Percentiles rank a stretch among this genome's conserved stretches.
Conservation (phyloP, 2,797 vertebrate species). For the Enteromius afrohamiltoni region DNA sequence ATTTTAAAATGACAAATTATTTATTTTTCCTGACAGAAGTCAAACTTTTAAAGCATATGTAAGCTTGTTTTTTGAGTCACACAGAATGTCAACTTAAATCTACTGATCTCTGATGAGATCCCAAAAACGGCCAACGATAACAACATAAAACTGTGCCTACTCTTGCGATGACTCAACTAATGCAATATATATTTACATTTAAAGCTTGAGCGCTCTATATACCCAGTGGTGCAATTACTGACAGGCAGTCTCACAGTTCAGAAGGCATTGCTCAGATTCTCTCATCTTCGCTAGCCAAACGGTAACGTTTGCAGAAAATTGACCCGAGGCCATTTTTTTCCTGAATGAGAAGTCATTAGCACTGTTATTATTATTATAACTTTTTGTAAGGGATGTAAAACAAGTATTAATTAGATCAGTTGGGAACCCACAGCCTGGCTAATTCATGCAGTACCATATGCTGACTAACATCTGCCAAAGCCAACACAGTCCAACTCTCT, state of each 20-base stretch:
- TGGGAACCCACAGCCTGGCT: constrained; percentile 67
- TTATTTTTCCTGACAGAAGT: constrained; percentile 10
- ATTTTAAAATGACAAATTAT: constrained; percentile 9
- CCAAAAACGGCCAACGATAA: neutral
- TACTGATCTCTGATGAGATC: constrained; percentile 57
- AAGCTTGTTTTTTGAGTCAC: neutral
- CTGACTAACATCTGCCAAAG: constrained; percentile 68
- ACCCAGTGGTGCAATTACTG: constrained; percentile 32
- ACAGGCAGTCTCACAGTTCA: constrained; percentile 58
- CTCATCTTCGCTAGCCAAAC: constrained; percentile 51
- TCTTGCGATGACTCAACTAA: constrained; percentile 51
- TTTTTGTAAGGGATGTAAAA: constrained; percentile 69
- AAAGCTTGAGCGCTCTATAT: constrained; percentile 18
- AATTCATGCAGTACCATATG: constrained; percentile 69
- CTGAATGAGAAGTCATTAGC: constrained; percentile 65
- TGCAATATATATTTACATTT: constrained; percentile 32
- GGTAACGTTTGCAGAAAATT: constrained; percentile 56
- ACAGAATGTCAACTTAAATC: constrained; percentile 64
- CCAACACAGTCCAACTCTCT: constrained; percentile 68
- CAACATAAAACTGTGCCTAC: constrained; percentile 8
- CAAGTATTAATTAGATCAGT: constrained; percentile 74
- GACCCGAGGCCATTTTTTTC: constrained; percentile 49
- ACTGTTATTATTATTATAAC: constrained; percentile 63
- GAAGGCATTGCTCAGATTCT: constrained; percentile 52
- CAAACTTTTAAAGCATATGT: neutral